Evolutionary conservation across 2,888 invertebrate species (phyloP), one percentile per base, ranked within the genome.

Genomic region (Panopea generosa): DNA sequence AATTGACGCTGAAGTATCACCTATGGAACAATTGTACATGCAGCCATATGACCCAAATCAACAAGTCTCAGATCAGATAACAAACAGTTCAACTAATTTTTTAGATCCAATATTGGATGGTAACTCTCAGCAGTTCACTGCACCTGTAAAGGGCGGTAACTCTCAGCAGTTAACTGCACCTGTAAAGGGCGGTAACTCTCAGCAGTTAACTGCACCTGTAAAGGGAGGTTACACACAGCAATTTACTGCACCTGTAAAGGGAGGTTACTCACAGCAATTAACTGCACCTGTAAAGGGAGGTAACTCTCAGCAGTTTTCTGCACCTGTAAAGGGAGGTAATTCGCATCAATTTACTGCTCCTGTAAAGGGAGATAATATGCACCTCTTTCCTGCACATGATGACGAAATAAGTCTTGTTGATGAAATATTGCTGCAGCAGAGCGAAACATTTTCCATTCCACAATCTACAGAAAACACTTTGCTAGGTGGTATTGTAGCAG

Each of bases 11-110:
- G 61, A 43, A 14, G 22, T 53, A 11, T 38, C 72, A 6, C 60
- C 66, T n/a, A 24, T 73, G 1, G 66, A 73, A 45, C 9, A 73
- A 9, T 53, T 73, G 9, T 73, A 57, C 45, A 66, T 59, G 52
- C 18, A 57, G 43, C 67, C 61, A 0, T 55, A 56, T 16, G 27
- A 47, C 3, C 9, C 61, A 16, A 50, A 38, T 38, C 16, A 55
- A 33, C 33, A 33, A 11, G 11, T 33, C 11, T 33, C 33, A 33
- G 11, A 33, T 33, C 6, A 33, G 11, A 33, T 33, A 4, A 33
- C 6, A 33, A 11, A 33, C 33, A 33, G 33, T 33, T 7, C 4
- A 11, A 33, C 4, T 33, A 11, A 33, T 11, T 33, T 33, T 4
- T 33, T 33, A 33, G 22, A 11, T 18, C 11, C 20, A 20, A n/a